Percentiles rank a stretch among this genome's conserved stretches.
Evolutionary conservation across 2,888 invertebrate species (phyloP).

Genomic region (Apotomis betuletana): DNA sequence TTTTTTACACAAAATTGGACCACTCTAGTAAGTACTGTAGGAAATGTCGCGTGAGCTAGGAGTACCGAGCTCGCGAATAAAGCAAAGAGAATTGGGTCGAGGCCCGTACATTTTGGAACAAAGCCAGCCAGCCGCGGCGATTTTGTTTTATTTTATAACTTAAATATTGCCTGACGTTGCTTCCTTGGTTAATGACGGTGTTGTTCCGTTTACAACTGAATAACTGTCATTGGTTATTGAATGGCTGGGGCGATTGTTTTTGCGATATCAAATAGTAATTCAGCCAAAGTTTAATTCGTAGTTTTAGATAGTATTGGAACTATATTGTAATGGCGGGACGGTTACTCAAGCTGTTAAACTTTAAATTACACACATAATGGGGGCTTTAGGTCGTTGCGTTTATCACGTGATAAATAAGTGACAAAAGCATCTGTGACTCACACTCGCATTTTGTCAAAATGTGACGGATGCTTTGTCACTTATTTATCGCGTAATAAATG

Average conservation of each 20-base stretch:
- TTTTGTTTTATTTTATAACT: conserved; percentile 70
- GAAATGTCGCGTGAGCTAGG: conserved; percentile 69
- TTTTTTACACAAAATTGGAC: no score
- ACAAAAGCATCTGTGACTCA: no score
- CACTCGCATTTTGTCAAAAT: no score
- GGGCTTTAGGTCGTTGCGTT: no score
- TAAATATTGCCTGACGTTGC: conserved; percentile 64
- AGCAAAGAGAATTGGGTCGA: conserved; percentile 77
- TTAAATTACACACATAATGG: neutral
- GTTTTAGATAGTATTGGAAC: no score
- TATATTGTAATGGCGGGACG: no score
- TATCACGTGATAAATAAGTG: no score
- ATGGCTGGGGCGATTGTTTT: neutral
- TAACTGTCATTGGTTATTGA: neutral
- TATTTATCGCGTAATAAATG: no score
- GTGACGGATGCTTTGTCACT: no score
- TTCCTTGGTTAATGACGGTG: conserved; percentile 54
- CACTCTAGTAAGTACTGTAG: conserved; percentile 63
- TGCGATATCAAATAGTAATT: neutral
- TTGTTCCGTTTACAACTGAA: conserved; percentile 44
- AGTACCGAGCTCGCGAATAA: conserved; percentile 62
- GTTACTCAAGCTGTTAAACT: neutral
- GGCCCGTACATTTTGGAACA: conserved; percentile 71
- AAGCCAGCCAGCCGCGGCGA: conserved; percentile 66
- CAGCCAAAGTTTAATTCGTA: no score